Conservation (phyloP, 1,140 invertebrate species). For the Drosophila serrata region DNA sequence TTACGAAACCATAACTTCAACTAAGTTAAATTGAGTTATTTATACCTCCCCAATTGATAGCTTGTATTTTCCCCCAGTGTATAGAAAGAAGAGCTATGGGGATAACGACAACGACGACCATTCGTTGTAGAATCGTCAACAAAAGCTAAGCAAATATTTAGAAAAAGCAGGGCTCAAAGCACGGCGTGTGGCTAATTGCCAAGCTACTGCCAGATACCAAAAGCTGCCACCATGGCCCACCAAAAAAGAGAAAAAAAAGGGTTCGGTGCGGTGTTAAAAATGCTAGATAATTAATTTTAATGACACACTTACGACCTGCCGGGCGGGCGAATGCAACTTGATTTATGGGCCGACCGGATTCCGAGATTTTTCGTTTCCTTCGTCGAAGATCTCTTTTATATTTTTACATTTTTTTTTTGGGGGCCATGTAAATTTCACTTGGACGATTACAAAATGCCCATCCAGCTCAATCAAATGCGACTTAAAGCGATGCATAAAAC, state of each 20-base stretch:
- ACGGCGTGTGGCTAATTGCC: slow-evolving; percentile 74
- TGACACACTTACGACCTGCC: slow-evolving; percentile 65
- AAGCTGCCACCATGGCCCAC: slow-evolving; percentile 3
- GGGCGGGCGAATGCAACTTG: slow-evolving; percentile 71
- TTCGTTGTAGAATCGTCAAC: slow-evolving; percentile 59
- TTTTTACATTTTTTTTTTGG: too few relatives aligned
- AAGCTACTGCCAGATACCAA: slow-evolving; percentile 34
- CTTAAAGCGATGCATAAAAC: slow-evolving; percentile 75
- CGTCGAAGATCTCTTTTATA: too few relatives aligned
- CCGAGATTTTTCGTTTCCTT: slow-evolving; percentile 8
- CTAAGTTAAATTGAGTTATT: too few relatives aligned
- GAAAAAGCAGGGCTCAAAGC: slow-evolving; percentile 50
- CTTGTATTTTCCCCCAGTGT: slow-evolving; percentile 7
- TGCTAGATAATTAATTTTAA: slow-evolving; percentile 81
- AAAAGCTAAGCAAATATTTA: slow-evolving; percentile 76
- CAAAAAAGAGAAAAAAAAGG: slow-evolving; percentile 26
- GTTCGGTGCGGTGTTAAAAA: slow-evolving; percentile 65
- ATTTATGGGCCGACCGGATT: slow-evolving; percentile 53
- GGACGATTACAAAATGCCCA: slow-evolving; percentile 67
- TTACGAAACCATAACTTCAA: too few relatives aligned
- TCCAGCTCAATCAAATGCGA: slow-evolving; percentile 56
- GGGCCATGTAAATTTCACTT: slow-evolving; percentile 53
- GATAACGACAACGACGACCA: background rate
- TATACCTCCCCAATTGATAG: too few relatives aligned
- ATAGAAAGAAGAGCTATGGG: background rate